phyloP scores from a whole-genome alignment of 2,113 vertebrate species.

The Oryzias curvinotus region DNA sequence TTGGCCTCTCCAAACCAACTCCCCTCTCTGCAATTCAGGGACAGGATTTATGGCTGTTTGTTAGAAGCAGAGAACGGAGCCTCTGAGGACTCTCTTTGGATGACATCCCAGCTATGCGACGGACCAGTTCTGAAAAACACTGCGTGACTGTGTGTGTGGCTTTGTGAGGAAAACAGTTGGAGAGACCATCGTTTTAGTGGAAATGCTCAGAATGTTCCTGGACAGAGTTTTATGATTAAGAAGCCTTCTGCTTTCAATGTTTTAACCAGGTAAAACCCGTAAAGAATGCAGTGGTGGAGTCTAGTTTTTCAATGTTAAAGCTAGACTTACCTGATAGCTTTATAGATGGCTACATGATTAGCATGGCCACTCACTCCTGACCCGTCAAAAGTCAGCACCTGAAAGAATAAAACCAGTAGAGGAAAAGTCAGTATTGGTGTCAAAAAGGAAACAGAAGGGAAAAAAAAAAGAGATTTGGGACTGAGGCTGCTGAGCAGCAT shows the following conservation, averaged over 20 bases:
- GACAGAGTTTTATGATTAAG: slow-evolving; percentile 44
- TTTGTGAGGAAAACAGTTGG: slow-evolving; percentile 47
- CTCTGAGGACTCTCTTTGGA: slow-evolving; percentile 61
- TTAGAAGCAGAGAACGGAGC: slow-evolving; percentile 49
- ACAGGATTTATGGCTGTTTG: slow-evolving; percentile 62
- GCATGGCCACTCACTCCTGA: slow-evolving; percentile 89
- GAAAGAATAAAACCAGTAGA: slow-evolving; percentile 54
- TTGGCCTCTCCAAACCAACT: slow-evolving; percentile 47
- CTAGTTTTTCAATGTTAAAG: slow-evolving; percentile 12
- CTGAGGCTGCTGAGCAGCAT: slow-evolving; percentile 37
- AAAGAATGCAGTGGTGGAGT: background rate
- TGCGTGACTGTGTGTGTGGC: slow-evolving; percentile 28
- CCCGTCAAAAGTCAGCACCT: slow-evolving; percentile 95
- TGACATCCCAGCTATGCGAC: slow-evolving; percentile 65
- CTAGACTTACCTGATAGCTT: slow-evolving; percentile 82
- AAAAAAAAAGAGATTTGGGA: slow-evolving; percentile 10
- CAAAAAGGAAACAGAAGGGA: slow-evolving; percentile 34
- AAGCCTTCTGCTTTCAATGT: slow-evolving; percentile 19
- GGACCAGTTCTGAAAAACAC: slow-evolving; percentile 57
- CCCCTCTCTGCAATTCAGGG: slow-evolving; percentile 53
- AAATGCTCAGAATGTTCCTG: slow-evolving; percentile 51
- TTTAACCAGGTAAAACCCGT: slow-evolving; percentile 23
- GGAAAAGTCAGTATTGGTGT: slow-evolving; percentile 27
- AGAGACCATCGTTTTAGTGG: slow-evolving; percentile 35
- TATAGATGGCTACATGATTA: slow-evolving; percentile 86